Conservation (phyloP, 2,113 vertebrate genomes). For the Rattus rattus region DNA sequence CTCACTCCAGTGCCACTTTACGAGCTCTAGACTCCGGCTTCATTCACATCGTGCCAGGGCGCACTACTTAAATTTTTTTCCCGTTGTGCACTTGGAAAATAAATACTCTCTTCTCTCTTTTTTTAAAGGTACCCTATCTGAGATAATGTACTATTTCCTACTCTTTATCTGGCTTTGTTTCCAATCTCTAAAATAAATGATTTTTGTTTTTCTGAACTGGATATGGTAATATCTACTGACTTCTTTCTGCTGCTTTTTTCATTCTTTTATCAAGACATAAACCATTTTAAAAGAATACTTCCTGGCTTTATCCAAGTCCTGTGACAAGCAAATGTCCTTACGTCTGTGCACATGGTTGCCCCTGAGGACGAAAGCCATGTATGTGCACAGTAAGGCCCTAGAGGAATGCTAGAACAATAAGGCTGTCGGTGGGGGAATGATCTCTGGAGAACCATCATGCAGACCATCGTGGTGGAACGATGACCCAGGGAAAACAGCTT, state of each 20-base stretch:
- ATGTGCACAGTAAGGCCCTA: slow-evolving; percentile 9
- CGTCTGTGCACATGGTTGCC: background rate
- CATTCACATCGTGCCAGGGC: background rate
- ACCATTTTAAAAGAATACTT: slow-evolving; percentile 6
- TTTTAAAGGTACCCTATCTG: slow-evolving; percentile 35
- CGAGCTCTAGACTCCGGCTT: slow-evolving; percentile 5
- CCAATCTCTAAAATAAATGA: slow-evolving; percentile 55
- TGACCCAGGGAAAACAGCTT: slow-evolving; percentile 3
- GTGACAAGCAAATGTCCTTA: slow-evolving; percentile 41
- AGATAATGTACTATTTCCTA: slow-evolving; percentile 54
- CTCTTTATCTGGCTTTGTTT: slow-evolving; percentile 42
- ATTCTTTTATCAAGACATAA: slow-evolving; percentile 39
- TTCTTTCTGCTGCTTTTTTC: background rate
- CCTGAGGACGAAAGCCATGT: background rate
- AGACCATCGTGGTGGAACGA: slow-evolving; percentile 46
- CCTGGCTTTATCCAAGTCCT: slow-evolving; percentile 18
- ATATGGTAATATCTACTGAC: slow-evolving; percentile 27
- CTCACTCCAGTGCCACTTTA: background rate
- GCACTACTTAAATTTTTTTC: slow-evolving; percentile 33
- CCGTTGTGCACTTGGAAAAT: slow-evolving; percentile 47
- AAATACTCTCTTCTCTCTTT: background rate
- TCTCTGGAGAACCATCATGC: slow-evolving; percentile 52
- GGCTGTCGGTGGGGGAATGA: slow-evolving; percentile 24
- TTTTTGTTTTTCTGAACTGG: slow-evolving; percentile 58
- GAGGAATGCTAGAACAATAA: slow-evolving; percentile 44